Evolutionary conservation across 2,797 vertebrate genomes (phyloP).

Genomic region (Lophotriccus pileatus): DNA sequence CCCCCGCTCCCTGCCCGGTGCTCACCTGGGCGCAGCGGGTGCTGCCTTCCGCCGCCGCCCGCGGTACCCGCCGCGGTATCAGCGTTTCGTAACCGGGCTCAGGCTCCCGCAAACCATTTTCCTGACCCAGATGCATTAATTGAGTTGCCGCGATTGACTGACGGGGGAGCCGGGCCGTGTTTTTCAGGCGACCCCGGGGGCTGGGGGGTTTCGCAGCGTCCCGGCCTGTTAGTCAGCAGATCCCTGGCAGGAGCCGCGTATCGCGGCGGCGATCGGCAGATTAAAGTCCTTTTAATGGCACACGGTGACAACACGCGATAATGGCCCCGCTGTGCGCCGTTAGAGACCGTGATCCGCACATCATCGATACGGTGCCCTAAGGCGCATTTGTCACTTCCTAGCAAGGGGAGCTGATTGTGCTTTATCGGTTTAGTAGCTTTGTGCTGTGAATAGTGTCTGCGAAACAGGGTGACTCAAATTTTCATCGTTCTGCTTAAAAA

Average conservation of each 20-base stretch:
- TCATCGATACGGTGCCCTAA: background rate
- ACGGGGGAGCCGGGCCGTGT: background rate
- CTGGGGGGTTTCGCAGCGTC: background rate
- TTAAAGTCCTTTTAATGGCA: background rate
- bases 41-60: background rate
- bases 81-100: conserved; percentile 51
- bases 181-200: background rate
- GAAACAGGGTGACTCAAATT: background rate
- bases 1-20: background rate
- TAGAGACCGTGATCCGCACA: background rate
- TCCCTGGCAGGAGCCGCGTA: background rate
- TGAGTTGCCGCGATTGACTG: background rate
- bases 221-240: conserved; percentile 18
- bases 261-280: background rate
- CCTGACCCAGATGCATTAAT: conserved; percentile 67
- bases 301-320: background rate
- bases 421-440: background rate
- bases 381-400: background rate
- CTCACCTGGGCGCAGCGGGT: background rate
- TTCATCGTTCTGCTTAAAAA: background rate
- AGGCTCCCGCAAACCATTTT: conserved; percentile 16
- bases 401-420: background rate
- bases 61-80: background rate
- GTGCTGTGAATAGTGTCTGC: background rate
- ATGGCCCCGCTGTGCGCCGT: conserved; percentile 2